Evolutionary conservation across 1,140 invertebrate genomes (phyloP).

Genomic region (Orussus abietinus): DNA sequence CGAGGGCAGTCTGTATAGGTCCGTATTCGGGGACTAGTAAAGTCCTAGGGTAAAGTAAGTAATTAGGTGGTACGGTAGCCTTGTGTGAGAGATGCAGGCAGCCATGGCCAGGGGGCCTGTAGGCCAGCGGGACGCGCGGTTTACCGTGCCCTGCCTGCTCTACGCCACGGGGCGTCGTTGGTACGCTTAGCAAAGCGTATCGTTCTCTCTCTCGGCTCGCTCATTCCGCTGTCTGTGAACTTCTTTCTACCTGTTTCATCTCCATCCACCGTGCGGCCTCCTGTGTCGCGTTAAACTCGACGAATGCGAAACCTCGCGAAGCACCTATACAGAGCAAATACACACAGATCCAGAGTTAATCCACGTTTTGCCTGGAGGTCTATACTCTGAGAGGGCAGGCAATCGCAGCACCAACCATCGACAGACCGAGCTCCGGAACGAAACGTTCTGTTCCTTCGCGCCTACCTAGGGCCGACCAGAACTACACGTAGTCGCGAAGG

Average conservation of each 20-base stretch:
- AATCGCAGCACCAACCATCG: conserved; percentile 55
- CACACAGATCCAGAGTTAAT: conserved; percentile 56
- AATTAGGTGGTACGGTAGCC: conserved; percentile 46
- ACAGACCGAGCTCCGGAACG: conserved; percentile 45
- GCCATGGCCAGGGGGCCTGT: conserved; percentile 45
- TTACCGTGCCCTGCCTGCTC: conserved; percentile 51
- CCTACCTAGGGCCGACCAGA: conserved; percentile 26
- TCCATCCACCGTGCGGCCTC: conserved; percentile 92
- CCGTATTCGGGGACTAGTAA: no score
- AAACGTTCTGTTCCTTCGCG: conserved; percentile 32
- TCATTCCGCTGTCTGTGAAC: conserved; percentile 49
- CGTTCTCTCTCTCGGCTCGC: conserved; percentile 20
- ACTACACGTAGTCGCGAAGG: no score
- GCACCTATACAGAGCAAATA: conserved; percentile 71
- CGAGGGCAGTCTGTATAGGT: no score
- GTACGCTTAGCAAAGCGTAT: conserved; percentile 50
- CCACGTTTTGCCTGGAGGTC: conserved; percentile 53
- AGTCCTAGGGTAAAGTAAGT: conserved; percentile 42
- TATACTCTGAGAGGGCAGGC: conserved; percentile 54
- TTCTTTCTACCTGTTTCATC: conserved; percentile 78
- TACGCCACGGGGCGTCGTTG: conserved; percentile 52
- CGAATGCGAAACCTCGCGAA: conserved; percentile 90
- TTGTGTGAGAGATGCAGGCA: conserved; percentile 45
- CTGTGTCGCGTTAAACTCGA: conserved; percentile 87
- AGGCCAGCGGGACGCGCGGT: conserved; percentile 48